Base-by-base conservation (phyloP, 1,140 invertebrate species). In the Conus ventricosus region DNA sequence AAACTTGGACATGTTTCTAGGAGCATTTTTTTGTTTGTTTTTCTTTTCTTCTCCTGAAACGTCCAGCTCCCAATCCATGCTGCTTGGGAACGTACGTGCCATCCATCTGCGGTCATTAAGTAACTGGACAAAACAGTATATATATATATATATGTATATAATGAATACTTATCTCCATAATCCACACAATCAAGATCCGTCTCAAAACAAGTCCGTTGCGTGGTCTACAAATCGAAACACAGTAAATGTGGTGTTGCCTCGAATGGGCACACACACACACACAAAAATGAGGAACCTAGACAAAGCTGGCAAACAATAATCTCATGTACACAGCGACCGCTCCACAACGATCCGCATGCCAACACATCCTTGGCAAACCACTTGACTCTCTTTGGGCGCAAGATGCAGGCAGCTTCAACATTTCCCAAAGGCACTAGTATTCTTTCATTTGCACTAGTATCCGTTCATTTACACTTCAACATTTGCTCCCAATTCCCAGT, bases 361-460 rank as follows among this genome's bases (percentile, higher is more conserved):
- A 39, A 54, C 13, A 63, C 54, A 84, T 60, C 63, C 82, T 27
- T 63, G 57, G 82, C 55, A 84, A 53, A 8, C 6, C 25, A 11
- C 10, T 51, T 8, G 25, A 15, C 78, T 8, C 20, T 80, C 51
- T 80, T 80, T 15, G 51, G 51, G 25, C n/a, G 6, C 67, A 71
- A 71, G 11, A 71, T 71, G 67, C 57, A 60, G 17, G 15, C 67
- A 71, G 15, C 67, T 17, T 23, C 67, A 71, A n/a, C 67, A 71
- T 71, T 71, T 71, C 11, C 67, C 67, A 81, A 78, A 81, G 80
- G 80, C 80, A 81, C 80, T 81, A 20, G 80, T 81, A 81, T 81
- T 54, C 80, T 51, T 54, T 81, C 39, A 81, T 23, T 53, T 81
- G 51, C 80, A 17, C 80, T 54, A 54, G 8, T 51, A 39, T 39